Evolutionary conservation across 1,140 invertebrate genomes (phyloP), one percentile per base, ranked within the genome.

Genomic region (Lethrus apterus): DNA sequence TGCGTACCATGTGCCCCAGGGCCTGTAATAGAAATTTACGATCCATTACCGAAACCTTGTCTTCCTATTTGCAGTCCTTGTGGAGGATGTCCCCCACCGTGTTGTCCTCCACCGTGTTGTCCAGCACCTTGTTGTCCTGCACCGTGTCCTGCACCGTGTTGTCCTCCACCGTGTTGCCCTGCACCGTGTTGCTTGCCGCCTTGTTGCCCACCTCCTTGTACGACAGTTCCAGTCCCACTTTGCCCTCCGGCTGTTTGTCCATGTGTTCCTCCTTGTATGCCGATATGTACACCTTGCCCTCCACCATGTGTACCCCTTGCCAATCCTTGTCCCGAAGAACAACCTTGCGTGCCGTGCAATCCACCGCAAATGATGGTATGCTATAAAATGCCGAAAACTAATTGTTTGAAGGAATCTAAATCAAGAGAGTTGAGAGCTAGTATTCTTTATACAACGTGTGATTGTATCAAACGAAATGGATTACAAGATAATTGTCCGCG

Each of bases 401-500:
- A 18, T 2, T 30, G 20, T 11, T 45, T 44, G 29, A 63, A 59
- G 15, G 55, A 64, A 48, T 65, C 67, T 41, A 80, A 78, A 52
- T 84, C 78, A 56, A 75, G 75, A n/a, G 81, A 86, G 51, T 63
- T 86, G 35, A 74, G 81, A 3, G 72, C 70, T 14, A 76, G 82
- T 30, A 70, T 79, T 36, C 71, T 84, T 58, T 76, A 81, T 50
- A 76, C 75, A 43, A 77, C 75, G 42, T 86, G 83, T 53, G 76
- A 84, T 46, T 87, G 83, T 55, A 78, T 82, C 34, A 82, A 78
- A 54, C 73, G 80, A n/a, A 85, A 86, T 64, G 83, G 83, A 1
- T 64, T 86, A 3, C 83, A 86, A 62, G 82, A 86, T 56, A 76
- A 81, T 44, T 87, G 83, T 52, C 74, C 76, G 14, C 69, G 83